Evolutionary conservation across 2,113 vertebrate genomes (phyloP).

Genomic region (Ceuthmochares aereus): DNA sequence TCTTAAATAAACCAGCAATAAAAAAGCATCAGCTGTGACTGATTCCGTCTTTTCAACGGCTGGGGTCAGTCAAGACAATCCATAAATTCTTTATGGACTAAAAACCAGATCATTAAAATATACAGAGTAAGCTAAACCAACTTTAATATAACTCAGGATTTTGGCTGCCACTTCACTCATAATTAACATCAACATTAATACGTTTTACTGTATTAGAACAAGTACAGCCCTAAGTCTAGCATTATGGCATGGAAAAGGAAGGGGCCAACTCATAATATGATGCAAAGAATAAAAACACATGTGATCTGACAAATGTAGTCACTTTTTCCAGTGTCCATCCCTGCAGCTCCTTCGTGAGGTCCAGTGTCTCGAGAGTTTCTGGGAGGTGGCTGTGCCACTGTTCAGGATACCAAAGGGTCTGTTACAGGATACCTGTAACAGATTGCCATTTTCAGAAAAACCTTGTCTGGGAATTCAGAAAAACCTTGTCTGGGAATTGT

Average conservation of each 20-base stretch:
- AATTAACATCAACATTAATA: not conserved
- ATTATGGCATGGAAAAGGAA: not conserved
- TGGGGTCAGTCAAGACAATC: slow-evolving; percentile 22
- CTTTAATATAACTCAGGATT: not conserved
- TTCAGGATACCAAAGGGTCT: not conserved
- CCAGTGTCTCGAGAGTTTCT: not conserved
- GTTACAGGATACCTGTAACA: not conserved
- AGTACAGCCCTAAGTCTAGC: not conserved
- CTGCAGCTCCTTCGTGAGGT: not conserved
- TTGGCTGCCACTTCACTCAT: not conserved
- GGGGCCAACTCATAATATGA: not conserved
- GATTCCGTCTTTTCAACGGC: slow-evolving; percentile 16
- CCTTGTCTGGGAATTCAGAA: not conserved
- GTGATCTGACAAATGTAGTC: not conserved
- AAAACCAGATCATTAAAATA: slow-evolving; percentile 37
- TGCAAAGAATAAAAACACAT: not conserved
- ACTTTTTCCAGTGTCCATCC: not conserved
- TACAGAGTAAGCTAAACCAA: slow-evolving; percentile 24
- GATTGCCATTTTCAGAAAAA: not conserved
- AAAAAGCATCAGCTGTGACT: not conserved
- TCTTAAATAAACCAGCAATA: not conserved
- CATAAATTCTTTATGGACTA: slow-evolving; percentile 29
- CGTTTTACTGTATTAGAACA: not conserved
- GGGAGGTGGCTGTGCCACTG: not conserved
- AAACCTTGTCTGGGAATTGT: not conserved